Evolutionary conservation across 2,113 vertebrate genomes (phyloP).

Genomic region (Paramisgurnus dabryanus): DNA sequence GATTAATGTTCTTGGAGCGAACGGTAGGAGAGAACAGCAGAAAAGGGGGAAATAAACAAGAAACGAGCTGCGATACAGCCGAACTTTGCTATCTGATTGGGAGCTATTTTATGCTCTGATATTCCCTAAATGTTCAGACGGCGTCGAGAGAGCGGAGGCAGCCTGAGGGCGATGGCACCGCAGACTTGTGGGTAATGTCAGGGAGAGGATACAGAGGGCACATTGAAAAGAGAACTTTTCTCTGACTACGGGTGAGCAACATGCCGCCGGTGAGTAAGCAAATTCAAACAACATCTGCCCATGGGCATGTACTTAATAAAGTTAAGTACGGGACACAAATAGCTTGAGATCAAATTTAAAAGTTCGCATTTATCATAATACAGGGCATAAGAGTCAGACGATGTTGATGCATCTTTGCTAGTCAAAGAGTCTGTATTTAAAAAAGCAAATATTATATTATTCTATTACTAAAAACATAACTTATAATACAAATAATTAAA

Average conservation of each 20-base stretch:
- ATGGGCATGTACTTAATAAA: neutral
- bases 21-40: constrained; percentile 13
- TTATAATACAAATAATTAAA: neutral
- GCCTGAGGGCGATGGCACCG: neutral
- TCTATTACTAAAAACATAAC: neutral
- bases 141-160: neutral
- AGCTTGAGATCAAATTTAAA: neutral
- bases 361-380: constrained; percentile 1
- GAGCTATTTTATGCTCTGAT: neutral
- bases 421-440: neutral
- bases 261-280: neutral
- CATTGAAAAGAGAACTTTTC: neutral
- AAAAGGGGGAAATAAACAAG: neutral
- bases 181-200: constrained; percentile 7
- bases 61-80: neutral
- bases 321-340: neutral
- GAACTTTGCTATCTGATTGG: constrained; percentile 9
- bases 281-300: neutral
- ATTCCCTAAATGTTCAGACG: constrained; percentile 31
- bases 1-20: constrained; percentile 41
- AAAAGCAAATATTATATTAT: neutral
- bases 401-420: neutral
- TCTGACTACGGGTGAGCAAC: neutral
- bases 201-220: constrained; percentile 1
- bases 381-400: neutral